Percentiles rank a stretch among this genome's conserved stretches.
phyloP scores from a whole-genome alignment of 2,797 vertebrate species.

The Lagodon rhomboides region DNA sequence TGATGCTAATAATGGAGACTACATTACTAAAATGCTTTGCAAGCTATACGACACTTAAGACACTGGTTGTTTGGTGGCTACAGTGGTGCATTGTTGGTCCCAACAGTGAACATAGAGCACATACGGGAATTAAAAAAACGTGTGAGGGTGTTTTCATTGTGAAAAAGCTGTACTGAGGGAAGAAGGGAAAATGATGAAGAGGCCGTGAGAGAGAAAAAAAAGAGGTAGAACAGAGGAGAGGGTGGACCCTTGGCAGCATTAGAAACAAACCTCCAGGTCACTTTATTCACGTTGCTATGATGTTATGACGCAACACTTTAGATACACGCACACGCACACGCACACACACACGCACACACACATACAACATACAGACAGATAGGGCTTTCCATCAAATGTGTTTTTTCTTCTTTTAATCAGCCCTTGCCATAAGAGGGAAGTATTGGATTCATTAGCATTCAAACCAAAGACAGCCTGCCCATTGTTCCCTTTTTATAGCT shows the following conservation, averaged over 20 bases:
- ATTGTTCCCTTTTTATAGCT: constrained; percentile 61
- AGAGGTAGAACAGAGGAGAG: constrained; percentile 32
- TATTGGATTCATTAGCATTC: constrained; percentile 62
- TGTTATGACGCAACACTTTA: constrained; percentile 33
- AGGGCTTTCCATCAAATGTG: constrained; percentile 49
- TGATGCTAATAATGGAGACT: no score
- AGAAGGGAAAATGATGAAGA: constrained; percentile 35
- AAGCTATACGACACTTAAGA: background rate
- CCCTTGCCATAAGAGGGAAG: constrained; percentile 35
- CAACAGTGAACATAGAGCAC: background rate
- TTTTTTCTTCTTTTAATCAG: constrained; percentile 55
- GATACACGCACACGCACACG: constrained; percentile 10
- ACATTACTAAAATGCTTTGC: background rate
- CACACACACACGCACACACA: background rate
- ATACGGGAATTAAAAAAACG: background rate
- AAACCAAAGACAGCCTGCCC: constrained; percentile 56
- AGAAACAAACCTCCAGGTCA: constrained; percentile 43
- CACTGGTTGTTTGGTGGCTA: background rate
- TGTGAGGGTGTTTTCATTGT: constrained; percentile 22
- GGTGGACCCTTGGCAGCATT: constrained; percentile 38
- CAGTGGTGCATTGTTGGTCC: no score
- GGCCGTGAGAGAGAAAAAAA: background rate
- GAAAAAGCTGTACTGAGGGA: constrained; percentile 6
- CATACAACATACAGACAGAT: constrained; percentile 24
- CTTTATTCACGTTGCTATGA: constrained; percentile 24